phyloP scores from a whole-genome alignment of 2,113 vertebrate species.

The Colaptes auratus region DNA sequence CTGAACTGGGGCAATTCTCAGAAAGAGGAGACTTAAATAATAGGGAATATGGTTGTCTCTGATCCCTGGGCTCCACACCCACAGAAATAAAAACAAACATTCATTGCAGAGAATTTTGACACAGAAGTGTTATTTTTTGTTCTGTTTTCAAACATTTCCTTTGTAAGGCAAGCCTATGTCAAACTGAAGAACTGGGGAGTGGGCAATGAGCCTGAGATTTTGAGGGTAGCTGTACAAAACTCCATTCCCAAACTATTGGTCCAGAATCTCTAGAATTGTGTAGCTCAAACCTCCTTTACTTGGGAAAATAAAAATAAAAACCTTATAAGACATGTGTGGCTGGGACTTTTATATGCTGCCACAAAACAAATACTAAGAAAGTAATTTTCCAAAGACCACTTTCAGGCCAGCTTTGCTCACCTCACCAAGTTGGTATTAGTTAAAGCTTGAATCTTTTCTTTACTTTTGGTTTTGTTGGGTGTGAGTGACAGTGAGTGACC shows the following conservation, averaged over 20 bases:
- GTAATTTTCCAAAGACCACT: not conserved
- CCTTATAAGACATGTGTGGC: not conserved
- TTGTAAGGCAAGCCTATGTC: not conserved
- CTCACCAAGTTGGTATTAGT: not conserved
- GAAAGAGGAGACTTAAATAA: not conserved
- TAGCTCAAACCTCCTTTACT: not conserved
- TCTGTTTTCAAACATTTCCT: not conserved
- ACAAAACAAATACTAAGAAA: not conserved
- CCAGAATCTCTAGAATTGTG: not conserved
- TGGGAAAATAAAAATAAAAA: not conserved
- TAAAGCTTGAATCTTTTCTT: not conserved
- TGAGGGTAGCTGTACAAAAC: not conserved
- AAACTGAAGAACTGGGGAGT: not conserved
- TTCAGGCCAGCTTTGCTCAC: not conserved
- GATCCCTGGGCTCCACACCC: not conserved
- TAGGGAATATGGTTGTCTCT: not conserved
- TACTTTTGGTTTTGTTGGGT: not conserved
- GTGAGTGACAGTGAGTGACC: not conserved
- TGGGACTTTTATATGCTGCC: not conserved
- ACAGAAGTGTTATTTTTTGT: not conserved
- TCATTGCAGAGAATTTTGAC: not conserved
- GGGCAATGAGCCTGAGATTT: not conserved
- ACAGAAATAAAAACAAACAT: conserved; percentile 16
- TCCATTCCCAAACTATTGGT: not conserved
- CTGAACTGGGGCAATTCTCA: not conserved